Conservation (phyloP, 2,113 vertebrate genomes). For the Lepidothrix coronata region DNA sequence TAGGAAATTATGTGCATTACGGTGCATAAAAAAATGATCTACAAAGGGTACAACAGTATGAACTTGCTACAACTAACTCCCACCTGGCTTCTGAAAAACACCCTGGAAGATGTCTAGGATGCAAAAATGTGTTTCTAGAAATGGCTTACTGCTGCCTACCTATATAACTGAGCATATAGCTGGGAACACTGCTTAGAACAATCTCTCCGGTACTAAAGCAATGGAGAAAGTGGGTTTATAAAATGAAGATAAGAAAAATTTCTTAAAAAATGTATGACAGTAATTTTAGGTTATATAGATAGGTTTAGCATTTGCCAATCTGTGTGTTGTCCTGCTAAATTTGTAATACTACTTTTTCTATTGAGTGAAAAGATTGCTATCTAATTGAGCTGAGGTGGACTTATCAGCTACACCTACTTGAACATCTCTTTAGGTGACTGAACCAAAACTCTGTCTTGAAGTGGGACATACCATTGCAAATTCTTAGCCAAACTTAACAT, state of each 20-base stretch:
- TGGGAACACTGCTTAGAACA: not conserved
- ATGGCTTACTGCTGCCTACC: not conserved
- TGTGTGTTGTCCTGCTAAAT: not conserved
- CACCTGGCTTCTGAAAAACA: not conserved
- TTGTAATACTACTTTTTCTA: not conserved
- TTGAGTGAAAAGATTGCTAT: not conserved
- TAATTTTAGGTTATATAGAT: not conserved
- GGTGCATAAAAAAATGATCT: not conserved
- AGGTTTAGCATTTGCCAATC: not conserved
- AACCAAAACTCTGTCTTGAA: not conserved
- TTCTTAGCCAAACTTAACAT: not conserved
- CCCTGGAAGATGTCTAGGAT: not conserved
- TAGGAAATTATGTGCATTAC: conserved; percentile 43
- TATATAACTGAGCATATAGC: not conserved
- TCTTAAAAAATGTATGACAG: not conserved
- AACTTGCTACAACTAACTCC: conserved; percentile 39
- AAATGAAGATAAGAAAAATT: not conserved
- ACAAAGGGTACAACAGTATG: not conserved
- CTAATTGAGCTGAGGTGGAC: not conserved
- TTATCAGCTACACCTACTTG: not conserved
- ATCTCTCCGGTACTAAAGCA: not conserved
- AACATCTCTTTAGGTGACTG: not conserved
- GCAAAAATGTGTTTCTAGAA: not conserved
- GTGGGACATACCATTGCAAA: not conserved
- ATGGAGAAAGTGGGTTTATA: not conserved